These are phyloP conservation scores for Plumapathes pennacea DNA, from an alignment of 92 coral and sea anemone genomes.

Conservation along the genomic window DNA sequence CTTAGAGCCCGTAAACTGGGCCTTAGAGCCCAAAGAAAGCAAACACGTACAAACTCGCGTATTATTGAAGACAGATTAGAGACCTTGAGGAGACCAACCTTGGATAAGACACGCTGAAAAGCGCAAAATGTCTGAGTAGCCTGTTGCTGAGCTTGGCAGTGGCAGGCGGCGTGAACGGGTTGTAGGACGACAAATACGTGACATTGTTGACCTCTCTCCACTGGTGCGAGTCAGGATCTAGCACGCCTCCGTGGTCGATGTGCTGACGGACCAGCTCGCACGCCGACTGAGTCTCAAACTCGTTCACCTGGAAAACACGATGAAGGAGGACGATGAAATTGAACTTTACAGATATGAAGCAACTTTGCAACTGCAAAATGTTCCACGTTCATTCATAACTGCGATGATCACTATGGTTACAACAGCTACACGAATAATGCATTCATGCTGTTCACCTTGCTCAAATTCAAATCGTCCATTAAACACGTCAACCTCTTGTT, in stretches of 20 bases:
- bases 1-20: no score
- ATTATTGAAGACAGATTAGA: no score
- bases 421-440: no score
- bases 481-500: slow-evolving; percentile 88
- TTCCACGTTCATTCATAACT: no score
- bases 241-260: slow-evolving; percentile 97
- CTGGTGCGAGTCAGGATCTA: slow-evolving; percentile 89
- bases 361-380: no score
- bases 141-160: slow-evolving; percentile 80
- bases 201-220: slow-evolving; percentile 96
- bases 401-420: no score
- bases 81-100: slow-evolving; percentile 42
- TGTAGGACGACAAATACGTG: slow-evolving; percentile 88
- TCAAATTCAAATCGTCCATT: slow-evolving; percentile 90
- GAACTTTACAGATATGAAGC: background rate
- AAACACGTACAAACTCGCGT: no score
- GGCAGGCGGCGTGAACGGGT: slow-evolving; percentile 87
- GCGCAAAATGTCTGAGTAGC: slow-evolving; percentile 89
- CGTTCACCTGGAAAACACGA: slow-evolving; percentile 48
- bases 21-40: no score
- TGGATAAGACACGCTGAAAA: slow-evolving; percentile 90
- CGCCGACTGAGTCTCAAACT: slow-evolving; percentile 81
- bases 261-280: slow-evolving; percentile 94
- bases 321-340: no score
- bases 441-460: slow-evolving; percentile 92